Conservation (phyloP, 2,797 vertebrate species). For the Tadarida brasiliensis region DNA sequence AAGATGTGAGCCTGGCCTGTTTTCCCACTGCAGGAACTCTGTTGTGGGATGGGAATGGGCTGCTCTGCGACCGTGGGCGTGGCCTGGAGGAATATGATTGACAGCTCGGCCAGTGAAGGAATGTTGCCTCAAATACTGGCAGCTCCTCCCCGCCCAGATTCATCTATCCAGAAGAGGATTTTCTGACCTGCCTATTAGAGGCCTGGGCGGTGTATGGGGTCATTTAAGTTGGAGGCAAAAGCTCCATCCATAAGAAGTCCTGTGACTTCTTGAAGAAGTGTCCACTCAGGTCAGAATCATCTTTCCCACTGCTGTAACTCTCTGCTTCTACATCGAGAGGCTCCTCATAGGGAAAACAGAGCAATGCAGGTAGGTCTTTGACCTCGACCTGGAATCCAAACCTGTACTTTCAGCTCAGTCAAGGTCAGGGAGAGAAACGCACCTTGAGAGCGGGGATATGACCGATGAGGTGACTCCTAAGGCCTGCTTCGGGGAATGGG, state of each 20-base stretch:
- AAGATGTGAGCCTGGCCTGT: not conserved
- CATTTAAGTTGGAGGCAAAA: not conserved
- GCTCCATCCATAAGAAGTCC: not conserved
- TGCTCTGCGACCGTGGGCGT: not conserved
- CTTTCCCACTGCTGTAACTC: not conserved
- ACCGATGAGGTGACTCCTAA: not conserved
- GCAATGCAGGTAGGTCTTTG: not conserved
- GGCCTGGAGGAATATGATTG: not conserved
- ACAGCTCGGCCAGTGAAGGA: not conserved
- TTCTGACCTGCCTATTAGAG: not conserved
- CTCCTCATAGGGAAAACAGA: not conserved
- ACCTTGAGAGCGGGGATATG: not conserved
- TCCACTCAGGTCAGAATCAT: not conserved
- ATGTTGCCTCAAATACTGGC: not conserved
- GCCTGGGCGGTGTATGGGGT: not conserved
- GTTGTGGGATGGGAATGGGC: not conserved
- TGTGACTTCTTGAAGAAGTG: not conserved
- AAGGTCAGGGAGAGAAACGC: conserved; percentile 10
- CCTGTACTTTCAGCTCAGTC: not conserved
- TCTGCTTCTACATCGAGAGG: not conserved
- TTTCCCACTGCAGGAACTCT: not conserved
- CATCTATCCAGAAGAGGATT: not conserved
- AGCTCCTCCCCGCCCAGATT: not conserved
- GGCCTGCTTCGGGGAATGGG: not conserved
- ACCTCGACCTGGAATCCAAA: not conserved